Percentiles rank a stretch among this genome's conserved stretches.
Conservation (phyloP, 2,888 invertebrate genomes). For the Choreutis nemorana region DNA sequence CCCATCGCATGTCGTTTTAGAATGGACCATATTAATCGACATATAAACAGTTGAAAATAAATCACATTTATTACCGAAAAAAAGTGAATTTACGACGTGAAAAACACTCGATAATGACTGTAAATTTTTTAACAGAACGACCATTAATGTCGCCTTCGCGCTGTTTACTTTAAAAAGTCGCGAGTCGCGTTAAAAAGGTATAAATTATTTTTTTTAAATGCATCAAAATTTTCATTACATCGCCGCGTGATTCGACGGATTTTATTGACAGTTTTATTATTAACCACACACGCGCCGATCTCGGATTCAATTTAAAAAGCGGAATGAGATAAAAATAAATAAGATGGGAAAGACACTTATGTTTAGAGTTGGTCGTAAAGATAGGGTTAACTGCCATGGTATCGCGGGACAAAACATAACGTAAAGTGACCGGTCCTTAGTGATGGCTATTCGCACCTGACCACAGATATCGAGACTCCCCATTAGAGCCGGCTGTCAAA, state of each 20-base stretch:
- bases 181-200: conserved; percentile 43
- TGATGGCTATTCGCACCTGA: conserved; percentile 24
- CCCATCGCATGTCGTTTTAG: not conserved
- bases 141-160: conserved; percentile 28
- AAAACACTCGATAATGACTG: conserved; percentile 34
- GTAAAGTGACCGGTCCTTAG: conserved; percentile 58
- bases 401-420: conserved; percentile 61
- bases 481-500: too few species aligned
- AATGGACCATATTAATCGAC: not conserved
- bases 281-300: conserved; percentile 59
- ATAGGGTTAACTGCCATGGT: conserved; percentile 63
- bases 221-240: conserved; percentile 58
- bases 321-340: conserved; percentile 66
- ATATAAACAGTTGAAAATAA: conserved; percentile 16
- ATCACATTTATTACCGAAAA: conserved; percentile 18
- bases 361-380: conserved; percentile 64
- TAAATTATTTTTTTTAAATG: conserved; percentile 49
- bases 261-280: conserved; percentile 62
- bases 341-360: conserved; percentile 63
- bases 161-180: conserved; percentile 42
- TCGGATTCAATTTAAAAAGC: conserved; percentile 63
- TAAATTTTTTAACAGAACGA: conserved; percentile 38
- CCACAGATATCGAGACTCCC: not conserved
- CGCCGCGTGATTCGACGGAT: conserved; percentile 38
- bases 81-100: conserved; percentile 48